Percentiles rank a stretch among this genome's conserved stretches.
Conservation (phyloP, 2,888 invertebrate genomes). For the Coelinius sp. region DNA sequence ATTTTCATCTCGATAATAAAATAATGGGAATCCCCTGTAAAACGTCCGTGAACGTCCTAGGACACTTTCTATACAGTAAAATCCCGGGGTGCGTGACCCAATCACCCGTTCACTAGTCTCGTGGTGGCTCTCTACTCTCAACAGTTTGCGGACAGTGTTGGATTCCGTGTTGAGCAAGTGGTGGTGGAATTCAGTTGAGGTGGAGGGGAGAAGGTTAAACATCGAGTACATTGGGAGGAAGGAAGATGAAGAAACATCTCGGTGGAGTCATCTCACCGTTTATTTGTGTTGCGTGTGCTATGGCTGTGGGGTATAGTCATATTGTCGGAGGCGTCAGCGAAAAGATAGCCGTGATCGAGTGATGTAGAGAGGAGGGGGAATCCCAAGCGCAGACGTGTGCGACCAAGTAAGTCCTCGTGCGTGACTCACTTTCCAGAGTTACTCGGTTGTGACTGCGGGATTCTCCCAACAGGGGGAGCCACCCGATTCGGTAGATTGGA, state of each 20-base stretch:
- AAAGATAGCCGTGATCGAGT: slow-evolving; percentile 71
- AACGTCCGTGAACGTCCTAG: slow-evolving; percentile 67
- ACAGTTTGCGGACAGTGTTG: slow-evolving; percentile 38
- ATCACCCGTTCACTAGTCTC: slow-evolving; percentile 63
- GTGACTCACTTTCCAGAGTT: slow-evolving; percentile 63
- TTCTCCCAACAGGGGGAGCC: slow-evolving; percentile 63
- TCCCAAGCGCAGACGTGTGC: slow-evolving; percentile 36
- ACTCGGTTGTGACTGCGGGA: slow-evolving; percentile 53
- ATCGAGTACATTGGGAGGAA: slow-evolving; percentile 32
- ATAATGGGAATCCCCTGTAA: slow-evolving; percentile 61
- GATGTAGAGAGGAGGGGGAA: slow-evolving; percentile 36
- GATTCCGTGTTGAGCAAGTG: slow-evolving; percentile 43
- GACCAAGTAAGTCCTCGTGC: slow-evolving; percentile 48
- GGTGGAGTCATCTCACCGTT: slow-evolving; percentile 21
- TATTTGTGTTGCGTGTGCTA: slow-evolving; percentile 35
- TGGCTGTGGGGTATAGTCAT: slow-evolving; percentile 49
- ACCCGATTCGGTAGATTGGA: slow-evolving; percentile 44
- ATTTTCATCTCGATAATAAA: slow-evolving; percentile 38
- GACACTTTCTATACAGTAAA: slow-evolving; percentile 49
- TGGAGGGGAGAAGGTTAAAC: slow-evolving; percentile 12
- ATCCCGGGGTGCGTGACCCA: slow-evolving; percentile 67
- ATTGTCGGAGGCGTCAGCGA: slow-evolving; percentile 54
- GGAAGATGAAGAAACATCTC: slow-evolving; percentile 28
- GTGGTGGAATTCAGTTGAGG: slow-evolving; percentile 31
- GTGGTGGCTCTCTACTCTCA: no score